A percentile compares a stretch with the other conserved stretches of the same genome.
Evolutionary conservation across 2,797 vertebrate species (phyloP).

Genomic region (Cynopterus sphinx): DNA sequence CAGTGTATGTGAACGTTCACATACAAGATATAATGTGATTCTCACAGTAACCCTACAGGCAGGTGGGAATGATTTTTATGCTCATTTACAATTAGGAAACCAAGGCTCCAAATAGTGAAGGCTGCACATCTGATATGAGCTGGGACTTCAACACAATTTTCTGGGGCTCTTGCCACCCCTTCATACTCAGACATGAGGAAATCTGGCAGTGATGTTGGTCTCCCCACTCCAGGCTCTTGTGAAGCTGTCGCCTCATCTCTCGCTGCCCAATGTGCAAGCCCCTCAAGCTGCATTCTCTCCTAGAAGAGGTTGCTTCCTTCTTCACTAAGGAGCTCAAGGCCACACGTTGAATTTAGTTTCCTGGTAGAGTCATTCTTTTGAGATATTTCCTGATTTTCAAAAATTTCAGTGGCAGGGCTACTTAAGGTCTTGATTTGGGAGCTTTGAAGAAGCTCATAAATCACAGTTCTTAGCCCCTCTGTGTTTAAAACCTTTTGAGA

Average conservation of each 20-base stretch:
- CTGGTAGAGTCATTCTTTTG: neutral
- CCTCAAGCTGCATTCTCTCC: neutral
- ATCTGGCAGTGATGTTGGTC: neutral
- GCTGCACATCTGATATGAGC: neutral
- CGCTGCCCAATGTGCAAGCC: neutral
- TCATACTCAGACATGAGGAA: neutral
- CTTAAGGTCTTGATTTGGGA: neutral
- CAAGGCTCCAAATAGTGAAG: neutral
- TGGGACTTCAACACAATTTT: neutral
- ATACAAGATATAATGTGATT: neutral
- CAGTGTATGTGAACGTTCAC: neutral
- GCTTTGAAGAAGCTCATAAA: neutral
- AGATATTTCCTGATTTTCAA: conserved; percentile 20
- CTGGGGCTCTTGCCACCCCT: neutral
- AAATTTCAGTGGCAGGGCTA: neutral
- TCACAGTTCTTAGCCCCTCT: neutral
- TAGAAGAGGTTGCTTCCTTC: neutral
- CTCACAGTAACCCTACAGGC: neutral
- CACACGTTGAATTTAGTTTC: neutral
- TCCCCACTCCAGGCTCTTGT: too few species aligned
- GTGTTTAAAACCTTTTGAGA: neutral
- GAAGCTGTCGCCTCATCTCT: neutral
- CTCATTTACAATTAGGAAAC: neutral
- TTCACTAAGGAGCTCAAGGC: neutral
- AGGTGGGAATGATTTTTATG: neutral